phyloP scores from a whole-genome alignment of 2,113 vertebrate genomes.

The Narcine bancroftii region DNA sequence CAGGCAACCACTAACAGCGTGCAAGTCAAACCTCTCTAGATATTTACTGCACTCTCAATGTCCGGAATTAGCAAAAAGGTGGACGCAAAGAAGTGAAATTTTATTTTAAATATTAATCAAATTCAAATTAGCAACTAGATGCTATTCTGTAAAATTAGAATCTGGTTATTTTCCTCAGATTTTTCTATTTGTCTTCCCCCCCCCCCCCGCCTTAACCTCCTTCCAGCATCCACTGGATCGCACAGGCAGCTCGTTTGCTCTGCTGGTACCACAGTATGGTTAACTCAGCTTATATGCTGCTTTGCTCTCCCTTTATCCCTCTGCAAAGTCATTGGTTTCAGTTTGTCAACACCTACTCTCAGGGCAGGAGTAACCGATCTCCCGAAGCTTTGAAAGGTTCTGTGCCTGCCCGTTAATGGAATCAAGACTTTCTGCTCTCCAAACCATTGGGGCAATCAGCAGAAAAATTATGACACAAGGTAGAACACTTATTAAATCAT shows the following conservation, averaged over 20 bases:
- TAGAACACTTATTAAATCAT: background rate
- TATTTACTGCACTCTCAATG: constrained; percentile 1
- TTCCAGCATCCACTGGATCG: background rate
- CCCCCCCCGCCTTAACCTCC: background rate
- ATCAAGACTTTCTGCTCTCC: background rate
- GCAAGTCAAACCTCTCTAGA: constrained; percentile 5
- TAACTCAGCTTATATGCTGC: background rate
- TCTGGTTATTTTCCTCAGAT: background rate
- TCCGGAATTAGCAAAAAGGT: constrained; percentile 8
- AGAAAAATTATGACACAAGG: background rate
- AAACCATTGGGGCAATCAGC: background rate
- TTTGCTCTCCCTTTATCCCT: background rate
- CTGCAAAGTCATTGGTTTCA: background rate
- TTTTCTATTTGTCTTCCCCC: background rate
- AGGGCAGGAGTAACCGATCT: background rate
- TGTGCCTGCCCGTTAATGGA: background rate
- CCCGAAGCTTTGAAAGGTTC: background rate
- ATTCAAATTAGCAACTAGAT: background rate
- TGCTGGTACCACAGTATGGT: background rate
- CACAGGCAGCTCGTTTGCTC: background rate
- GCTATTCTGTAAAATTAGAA: background rate
- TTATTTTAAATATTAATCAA: background rate
- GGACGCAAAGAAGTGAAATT: background rate
- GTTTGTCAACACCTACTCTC: background rate
- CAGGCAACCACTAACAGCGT: background rate